These are phyloP conservation scores for Tiliacea citrago DNA, from an alignment of 2,888 invertebrate species.

Conservation along the genomic window DNA sequence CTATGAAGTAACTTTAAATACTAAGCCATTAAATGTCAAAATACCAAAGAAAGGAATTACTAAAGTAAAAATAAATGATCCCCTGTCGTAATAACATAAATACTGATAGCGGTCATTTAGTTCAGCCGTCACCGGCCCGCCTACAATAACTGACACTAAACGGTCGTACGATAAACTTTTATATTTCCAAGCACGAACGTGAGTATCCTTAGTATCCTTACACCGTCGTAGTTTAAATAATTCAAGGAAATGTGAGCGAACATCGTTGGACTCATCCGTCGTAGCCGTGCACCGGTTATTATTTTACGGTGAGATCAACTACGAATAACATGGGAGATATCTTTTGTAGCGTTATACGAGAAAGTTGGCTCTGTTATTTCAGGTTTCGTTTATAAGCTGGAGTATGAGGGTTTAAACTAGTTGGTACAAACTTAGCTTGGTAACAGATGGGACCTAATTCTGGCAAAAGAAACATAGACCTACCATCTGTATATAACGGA, in stretches of 20 bases:
- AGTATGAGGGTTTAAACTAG: constrained; percentile 20
- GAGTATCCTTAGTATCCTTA: constrained; percentile 40
- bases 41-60: not conserved
- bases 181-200: constrained; percentile 50
- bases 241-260: constrained; percentile 57
- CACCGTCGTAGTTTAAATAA: constrained; percentile 56
- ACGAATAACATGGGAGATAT: constrained; percentile 46
- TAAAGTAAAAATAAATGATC: constrained; percentile 39
- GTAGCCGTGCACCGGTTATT: constrained; percentile 53
- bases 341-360: constrained; percentile 14
- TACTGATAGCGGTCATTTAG: constrained; percentile 70
- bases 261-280: constrained; percentile 54
- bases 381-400: constrained; percentile 9
- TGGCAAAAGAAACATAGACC: constrained; percentile 11
- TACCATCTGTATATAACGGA: constrained; percentile 18
- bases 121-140: constrained; percentile 63
- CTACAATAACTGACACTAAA: constrained; percentile 73
- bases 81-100: constrained; percentile 51
- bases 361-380: constrained; percentile 25
- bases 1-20: not conserved
- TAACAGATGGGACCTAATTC: constrained; percentile 23
- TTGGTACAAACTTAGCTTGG: constrained; percentile 11
- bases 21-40: not conserved
- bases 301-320: constrained; percentile 53
- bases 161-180: constrained; percentile 68